Percentiles rank a stretch among this genome's conserved stretches.
These are phyloP conservation scores for Eurytoma californica DNA, from an alignment of 2,888 invertebrate species.

Conservation along the genomic window DNA sequence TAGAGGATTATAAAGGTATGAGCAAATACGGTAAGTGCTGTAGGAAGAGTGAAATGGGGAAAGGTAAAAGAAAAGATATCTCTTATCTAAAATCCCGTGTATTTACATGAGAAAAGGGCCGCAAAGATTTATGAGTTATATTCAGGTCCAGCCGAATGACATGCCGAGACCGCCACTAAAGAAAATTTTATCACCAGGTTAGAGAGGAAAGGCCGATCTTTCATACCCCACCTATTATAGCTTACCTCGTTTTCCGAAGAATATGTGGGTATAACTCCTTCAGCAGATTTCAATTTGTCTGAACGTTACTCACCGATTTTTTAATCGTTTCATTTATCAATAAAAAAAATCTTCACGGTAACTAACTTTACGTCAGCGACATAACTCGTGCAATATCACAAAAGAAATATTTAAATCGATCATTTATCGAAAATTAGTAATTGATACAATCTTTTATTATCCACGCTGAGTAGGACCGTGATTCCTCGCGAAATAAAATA, in stretches of 20 bases:
- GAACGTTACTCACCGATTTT: slow-evolving; percentile 1
- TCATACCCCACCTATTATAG: slow-evolving; percentile 12
- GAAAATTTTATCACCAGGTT: slow-evolving; percentile 41
- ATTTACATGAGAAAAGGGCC: slow-evolving; percentile 68
- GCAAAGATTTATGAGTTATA: slow-evolving; percentile 65
- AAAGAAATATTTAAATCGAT: neutral
- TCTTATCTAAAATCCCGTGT: slow-evolving; percentile 56
- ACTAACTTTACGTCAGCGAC: no score
- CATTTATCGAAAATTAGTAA: neutral
- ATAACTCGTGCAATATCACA: neutral
- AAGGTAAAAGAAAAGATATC: slow-evolving; percentile 24
- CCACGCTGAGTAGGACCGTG: no score
- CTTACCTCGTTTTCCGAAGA: neutral
- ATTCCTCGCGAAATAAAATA: neutral
- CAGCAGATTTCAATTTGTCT: slow-evolving; percentile 8
- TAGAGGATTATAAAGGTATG: slow-evolving; percentile 50
- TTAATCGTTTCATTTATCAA: neutral
- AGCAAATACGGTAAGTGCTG: slow-evolving; percentile 36
- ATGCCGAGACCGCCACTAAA: slow-evolving; percentile 23
- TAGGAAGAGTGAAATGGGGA: neutral
- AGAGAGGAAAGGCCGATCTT: neutral
- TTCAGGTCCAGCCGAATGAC: slow-evolving; percentile 51
- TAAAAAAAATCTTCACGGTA: neutral
- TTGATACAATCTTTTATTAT: no score
- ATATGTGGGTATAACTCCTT: neutral